These are phyloP conservation scores for Clarias batrachus DNA, from an alignment of 2,113 vertebrate genomes.

Conservation along the genomic window DNA sequence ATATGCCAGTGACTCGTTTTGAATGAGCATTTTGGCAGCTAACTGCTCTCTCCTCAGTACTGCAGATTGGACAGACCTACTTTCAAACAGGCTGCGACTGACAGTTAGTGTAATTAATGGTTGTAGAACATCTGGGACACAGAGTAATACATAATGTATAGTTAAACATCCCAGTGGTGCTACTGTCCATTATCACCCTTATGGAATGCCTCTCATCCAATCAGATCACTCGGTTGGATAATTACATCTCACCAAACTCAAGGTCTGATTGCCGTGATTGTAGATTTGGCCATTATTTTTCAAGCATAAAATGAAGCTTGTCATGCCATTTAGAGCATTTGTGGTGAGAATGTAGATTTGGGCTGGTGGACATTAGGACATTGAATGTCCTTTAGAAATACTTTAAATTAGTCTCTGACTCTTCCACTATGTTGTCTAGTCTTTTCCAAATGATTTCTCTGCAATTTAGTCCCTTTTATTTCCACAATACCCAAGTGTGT, in stretches of 20 bases:
- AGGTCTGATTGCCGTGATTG: constrained; percentile 7
- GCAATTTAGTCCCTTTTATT: constrained; percentile 21
- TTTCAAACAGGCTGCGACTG: no score
- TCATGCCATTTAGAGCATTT: not conserved
- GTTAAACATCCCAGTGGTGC: no score
- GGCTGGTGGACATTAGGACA: not conserved
- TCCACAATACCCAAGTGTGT: constrained; percentile 10
- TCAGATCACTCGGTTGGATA: not conserved
- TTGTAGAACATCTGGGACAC: no score
- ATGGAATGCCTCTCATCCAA: not conserved
- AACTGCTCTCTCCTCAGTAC: no score
- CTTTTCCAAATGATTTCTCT: not conserved
- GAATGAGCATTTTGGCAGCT: no score
- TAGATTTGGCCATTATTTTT: not conserved
- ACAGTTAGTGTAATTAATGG: no score
- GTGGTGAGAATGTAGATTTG: not conserved
- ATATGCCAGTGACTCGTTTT: no score
- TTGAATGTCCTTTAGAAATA: not conserved
- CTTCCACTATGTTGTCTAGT: constrained; percentile 34
- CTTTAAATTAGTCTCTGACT: constrained; percentile 36
- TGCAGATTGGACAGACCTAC: no score
- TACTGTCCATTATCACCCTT: no score
- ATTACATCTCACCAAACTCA: not conserved
- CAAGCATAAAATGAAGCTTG: not conserved
- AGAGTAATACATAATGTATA: no score